phyloP scores from a whole-genome alignment of 92 coral and sea anemone genomes.

The Porites evermanni region DNA sequence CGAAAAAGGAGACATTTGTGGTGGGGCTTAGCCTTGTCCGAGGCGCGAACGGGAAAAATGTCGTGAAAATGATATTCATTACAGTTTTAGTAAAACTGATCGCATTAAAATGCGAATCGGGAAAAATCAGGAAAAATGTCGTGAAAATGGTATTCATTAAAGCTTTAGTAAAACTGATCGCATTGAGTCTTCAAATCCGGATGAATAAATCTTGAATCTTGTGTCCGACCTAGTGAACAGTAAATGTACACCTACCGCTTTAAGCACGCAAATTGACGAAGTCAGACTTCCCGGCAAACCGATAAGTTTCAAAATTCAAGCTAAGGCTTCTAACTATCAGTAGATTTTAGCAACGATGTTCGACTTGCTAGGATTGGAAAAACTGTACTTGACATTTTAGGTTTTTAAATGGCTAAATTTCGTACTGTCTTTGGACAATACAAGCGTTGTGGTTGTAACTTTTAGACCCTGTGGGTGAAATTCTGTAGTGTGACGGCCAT shows the following conservation, averaged over 20 bases:
- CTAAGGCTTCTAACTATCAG: not conserved
- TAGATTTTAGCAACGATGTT: not conserved
- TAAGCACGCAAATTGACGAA: slow-evolving; percentile 18
- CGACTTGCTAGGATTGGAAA: too few relatives aligned
- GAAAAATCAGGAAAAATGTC: too few relatives aligned
- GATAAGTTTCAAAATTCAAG: not conserved
- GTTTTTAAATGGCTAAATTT: too few relatives aligned
- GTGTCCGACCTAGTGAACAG: slow-evolving; percentile 14
- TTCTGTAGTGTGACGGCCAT: too few relatives aligned
- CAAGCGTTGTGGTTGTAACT: too few relatives aligned
- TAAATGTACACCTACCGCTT: slow-evolving; percentile 1
- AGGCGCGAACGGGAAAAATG: slow-evolving; percentile 5
- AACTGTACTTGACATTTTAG: too few relatives aligned
- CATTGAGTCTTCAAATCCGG: slow-evolving; percentile 18
- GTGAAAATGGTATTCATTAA: too few relatives aligned
- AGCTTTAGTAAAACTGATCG: too few relatives aligned
- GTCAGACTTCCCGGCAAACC: not conserved
- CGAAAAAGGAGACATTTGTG: not conserved
- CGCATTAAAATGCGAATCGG: not conserved
- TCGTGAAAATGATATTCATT: not conserved
- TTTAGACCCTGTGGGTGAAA: too few relatives aligned
- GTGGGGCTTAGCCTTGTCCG: not conserved
- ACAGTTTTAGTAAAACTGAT: slow-evolving; percentile 22
- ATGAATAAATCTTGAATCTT: slow-evolving; percentile 23
- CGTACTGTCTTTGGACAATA: too few relatives aligned